Evolutionary conservation across 2,113 vertebrate species (phyloP), one percentile per base, ranked within the genome.

Genomic region (Centropus bengalensis): DNA sequence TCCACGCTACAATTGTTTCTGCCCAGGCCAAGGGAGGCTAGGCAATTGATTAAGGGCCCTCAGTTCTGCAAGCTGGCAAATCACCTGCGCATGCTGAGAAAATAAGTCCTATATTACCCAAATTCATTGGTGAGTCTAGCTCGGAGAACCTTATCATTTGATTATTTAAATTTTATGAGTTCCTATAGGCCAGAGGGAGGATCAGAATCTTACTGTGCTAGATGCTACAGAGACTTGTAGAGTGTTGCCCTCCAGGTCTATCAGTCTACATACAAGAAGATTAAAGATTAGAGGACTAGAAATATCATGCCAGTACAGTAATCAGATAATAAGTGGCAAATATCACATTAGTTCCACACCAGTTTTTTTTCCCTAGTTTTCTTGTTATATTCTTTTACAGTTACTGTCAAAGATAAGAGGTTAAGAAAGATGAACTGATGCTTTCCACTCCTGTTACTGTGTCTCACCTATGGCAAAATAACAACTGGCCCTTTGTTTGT

Each of bases 261-360:
- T 83, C 83, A 93, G 5, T 94, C 86, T 95, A 47, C 33, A 60
- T 93, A 77, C 38, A 82, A 93, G 79, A 88, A 88, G 86, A 95
- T 88, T 62, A 91, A 94, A 94, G 87, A 94, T 96, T 81, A 91
- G 86, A 83, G 79, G 76, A 88, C 73, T 0, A 1, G 82, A 88
- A 94, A 82, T 86, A 80, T 40, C 62, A 66, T 54, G 68, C 70
- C 69, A 89, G 60, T 80, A 88, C 74, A 94, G 78, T 93, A 83
- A 96, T 96, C 94, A 94, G 91, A 92, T 86, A 59, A 78, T 90
- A 96, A 96, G 88, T 80, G 66, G 86, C 64, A 86, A 95, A 94
- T 96, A 86, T 94, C 18, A 2, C 80, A 92, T 96, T 95, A 96
- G 96, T 96, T 96, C 94, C 66, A 55, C 86, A 68, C 88, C 71